Percentiles rank a stretch among this genome's conserved stretches.
Evolutionary conservation across 2,888 invertebrate species (phyloP).

Genomic region (Allophyes oxyacanthae): DNA sequence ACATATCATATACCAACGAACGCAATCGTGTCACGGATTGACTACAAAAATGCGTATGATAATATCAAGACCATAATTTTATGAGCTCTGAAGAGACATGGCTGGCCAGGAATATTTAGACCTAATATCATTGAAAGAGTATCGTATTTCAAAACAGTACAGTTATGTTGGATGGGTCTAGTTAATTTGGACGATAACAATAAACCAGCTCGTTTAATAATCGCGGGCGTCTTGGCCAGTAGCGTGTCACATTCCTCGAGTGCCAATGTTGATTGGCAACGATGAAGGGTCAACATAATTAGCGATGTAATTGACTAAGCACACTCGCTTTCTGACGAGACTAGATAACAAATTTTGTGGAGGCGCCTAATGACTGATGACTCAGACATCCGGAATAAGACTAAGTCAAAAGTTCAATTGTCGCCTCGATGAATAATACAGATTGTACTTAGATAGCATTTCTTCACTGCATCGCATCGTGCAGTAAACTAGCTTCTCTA

Average conservation of each 20-base stretch:
- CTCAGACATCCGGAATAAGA: conserved; percentile 10
- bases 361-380: conserved; percentile 41
- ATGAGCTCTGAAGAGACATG: conserved; percentile 35
- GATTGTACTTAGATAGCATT: conserved; percentile 13
- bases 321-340: conserved; percentile 30
- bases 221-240: conserved; percentile 59
- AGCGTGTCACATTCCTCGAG: conserved; percentile 70
- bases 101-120: conserved; percentile 43
- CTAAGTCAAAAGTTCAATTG: conserved; percentile 1
- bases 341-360: conserved; percentile 39
- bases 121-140: conserved; percentile 23
- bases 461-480: conserved; percentile 4
- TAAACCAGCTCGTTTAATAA: conserved; percentile 63
- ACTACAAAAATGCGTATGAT: conserved; percentile 65
- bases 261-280: conserved; percentile 70
- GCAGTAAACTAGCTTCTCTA: conserved; percentile 22
- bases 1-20: conserved; percentile 60
- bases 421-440: conserved; percentile 5
- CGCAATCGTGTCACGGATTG: conserved; percentile 69
- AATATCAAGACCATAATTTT: conserved; percentile 50
- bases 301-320: conserved; percentile 58
- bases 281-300: conserved; percentile 74
- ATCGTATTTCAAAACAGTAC: conserved; percentile 26
- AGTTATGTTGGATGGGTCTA: conserved; percentile 48
- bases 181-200: conserved; percentile 58